These are phyloP conservation scores for Drosophila auraria DNA, from an alignment of 1,140 invertebrate genomes.

Conservation along the genomic window DNA sequence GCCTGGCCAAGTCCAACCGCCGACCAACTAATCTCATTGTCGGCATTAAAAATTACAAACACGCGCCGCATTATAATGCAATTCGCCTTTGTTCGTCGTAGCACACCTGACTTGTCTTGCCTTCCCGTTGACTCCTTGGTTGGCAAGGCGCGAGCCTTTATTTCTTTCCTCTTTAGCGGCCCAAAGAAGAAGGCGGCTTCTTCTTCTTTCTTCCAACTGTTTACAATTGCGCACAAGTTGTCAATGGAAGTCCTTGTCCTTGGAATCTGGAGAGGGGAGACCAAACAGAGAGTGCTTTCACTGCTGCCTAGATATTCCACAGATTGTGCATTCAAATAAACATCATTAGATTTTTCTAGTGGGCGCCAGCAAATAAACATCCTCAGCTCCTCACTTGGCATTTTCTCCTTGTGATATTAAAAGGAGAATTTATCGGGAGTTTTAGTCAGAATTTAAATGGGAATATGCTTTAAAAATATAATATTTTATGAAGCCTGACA, in stretches of 20 bases:
- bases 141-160: neutral
- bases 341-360: conserved; percentile 28
- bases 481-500: neutral
- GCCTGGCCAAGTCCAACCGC: conserved; percentile 30
- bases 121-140: conserved; percentile 9
- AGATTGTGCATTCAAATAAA: conserved; percentile 43
- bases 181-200: no score
- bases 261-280: conserved; percentile 11
- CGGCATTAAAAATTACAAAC: conserved; percentile 59
- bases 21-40: conserved; percentile 49
- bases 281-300: conserved; percentile 18
- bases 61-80: conserved; percentile 48
- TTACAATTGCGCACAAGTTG: conserved; percentile 46
- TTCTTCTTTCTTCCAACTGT: conserved; percentile 13
- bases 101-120: conserved; percentile 36
- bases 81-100: conserved; percentile 47
- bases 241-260: conserved; percentile 32
- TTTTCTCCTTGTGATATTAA: neutral
- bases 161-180: conserved; percentile 24
- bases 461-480: neutral
- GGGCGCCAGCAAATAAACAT: conserved; percentile 21
- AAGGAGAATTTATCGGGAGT: no score
- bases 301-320: conserved; percentile 20
- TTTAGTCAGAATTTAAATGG: neutral
- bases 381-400: neutral